These are phyloP conservation scores for Drosophila melanica DNA, from an alignment of 1,140 invertebrate species.

Conservation along the genomic window DNA sequence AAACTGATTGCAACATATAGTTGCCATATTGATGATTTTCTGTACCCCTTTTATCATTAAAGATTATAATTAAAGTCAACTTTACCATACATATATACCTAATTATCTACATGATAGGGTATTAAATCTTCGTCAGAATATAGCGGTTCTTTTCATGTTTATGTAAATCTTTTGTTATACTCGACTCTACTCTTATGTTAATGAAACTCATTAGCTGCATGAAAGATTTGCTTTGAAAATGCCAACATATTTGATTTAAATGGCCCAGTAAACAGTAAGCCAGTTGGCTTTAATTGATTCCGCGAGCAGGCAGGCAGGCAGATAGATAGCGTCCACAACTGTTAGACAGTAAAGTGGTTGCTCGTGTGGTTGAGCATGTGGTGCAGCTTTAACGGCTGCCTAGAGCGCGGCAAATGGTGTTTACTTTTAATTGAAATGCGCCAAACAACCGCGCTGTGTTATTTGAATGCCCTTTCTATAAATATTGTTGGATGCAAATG, in stretches of 20 bases:
- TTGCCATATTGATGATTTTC: too few relatives aligned
- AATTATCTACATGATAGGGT: not conserved
- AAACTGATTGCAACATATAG: too few relatives aligned
- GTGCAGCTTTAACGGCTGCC: slow-evolving; percentile 21
- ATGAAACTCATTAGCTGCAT: slow-evolving; percentile 67
- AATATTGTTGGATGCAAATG: slow-evolving; percentile 7
- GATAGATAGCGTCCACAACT: too few relatives aligned
- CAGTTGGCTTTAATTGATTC: slow-evolving; percentile 74
- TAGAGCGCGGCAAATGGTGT: slow-evolving; percentile 13
- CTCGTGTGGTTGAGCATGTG: slow-evolving; percentile 28
- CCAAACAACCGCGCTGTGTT: not conserved
- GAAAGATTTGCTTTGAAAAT: slow-evolving; percentile 59
- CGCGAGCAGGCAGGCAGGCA: slow-evolving; percentile 21
- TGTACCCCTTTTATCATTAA: too few relatives aligned
- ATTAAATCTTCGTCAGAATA: slow-evolving; percentile 6
- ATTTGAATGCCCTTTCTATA: slow-evolving; percentile 30
- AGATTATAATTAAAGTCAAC: too few relatives aligned
- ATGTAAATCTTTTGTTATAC: slow-evolving; percentile 52
- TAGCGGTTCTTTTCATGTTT: slow-evolving; percentile 22
- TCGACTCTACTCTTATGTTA: slow-evolving; percentile 24
- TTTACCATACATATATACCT: not conserved
- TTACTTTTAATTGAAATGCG: slow-evolving; percentile 37
- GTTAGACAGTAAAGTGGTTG: slow-evolving; percentile 4
- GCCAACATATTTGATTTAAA: slow-evolving; percentile 54
- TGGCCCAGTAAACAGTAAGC: slow-evolving; percentile 67